phyloP scores from a whole-genome alignment of 2,113 vertebrate species.

The Myanophis thanlyinensis region DNA sequence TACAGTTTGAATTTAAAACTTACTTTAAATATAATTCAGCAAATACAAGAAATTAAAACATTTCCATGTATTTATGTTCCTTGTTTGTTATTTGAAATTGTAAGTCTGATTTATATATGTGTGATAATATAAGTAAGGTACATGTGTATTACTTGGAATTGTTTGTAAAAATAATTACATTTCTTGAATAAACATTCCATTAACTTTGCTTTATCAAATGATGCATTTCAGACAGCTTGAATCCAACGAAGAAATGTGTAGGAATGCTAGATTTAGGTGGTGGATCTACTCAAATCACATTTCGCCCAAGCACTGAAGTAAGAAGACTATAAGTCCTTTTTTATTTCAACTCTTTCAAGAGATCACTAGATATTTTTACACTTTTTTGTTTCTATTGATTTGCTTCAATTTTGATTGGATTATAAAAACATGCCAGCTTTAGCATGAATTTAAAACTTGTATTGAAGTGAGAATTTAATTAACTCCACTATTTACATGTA shows the following conservation, averaged over 20 bases:
- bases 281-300: conserved; percentile 95
- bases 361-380: background rate
- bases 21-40: background rate
- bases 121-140: background rate
- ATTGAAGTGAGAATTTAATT: background rate
- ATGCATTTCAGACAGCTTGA: conserved; percentile 76
- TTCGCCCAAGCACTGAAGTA: conserved; percentile 85
- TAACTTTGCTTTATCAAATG: conserved; percentile 31
- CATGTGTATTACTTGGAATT: background rate
- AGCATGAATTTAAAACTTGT: background rate
- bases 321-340: background rate
- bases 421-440: background rate
- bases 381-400: background rate
- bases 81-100: background rate
- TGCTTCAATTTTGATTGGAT: background rate
- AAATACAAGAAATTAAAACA: background rate
- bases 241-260: conserved; percentile 70
- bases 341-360: background rate
- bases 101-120: background rate
- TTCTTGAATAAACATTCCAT: background rate
- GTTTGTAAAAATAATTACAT: background rate
- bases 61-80: background rate
- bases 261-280: conserved; percentile 95
- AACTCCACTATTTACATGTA: background rate
- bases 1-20: background rate